A percentile compares a stretch with the other conserved stretches of the same genome.
These are phyloP conservation scores for Halichoeres trimaculatus DNA, from an alignment of 2,113 vertebrate genomes.

Conservation along the genomic window DNA sequence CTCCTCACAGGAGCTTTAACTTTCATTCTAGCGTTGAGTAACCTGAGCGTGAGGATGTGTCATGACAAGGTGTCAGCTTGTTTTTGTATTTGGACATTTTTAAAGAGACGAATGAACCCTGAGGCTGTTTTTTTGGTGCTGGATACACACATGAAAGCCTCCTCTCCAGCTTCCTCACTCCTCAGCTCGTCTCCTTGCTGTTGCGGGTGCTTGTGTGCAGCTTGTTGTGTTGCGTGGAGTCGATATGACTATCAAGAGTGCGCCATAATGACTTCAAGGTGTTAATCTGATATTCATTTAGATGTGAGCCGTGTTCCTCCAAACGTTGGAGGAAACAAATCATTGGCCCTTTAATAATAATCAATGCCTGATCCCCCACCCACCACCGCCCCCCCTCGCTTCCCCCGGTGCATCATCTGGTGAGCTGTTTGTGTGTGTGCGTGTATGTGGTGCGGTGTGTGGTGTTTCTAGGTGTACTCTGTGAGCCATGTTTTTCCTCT, in stretches of 20 bases:
- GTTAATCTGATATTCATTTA: constrained; percentile 78
- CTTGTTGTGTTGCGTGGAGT: constrained; percentile 17
- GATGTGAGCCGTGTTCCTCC: constrained; percentile 71
- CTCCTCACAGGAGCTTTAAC: constrained; percentile 1
- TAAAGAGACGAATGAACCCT: constrained; percentile 48
- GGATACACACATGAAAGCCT: neutral
- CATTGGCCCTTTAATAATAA: constrained; percentile 81
- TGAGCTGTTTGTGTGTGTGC: constrained; percentile 62
- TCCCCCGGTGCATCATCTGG: constrained; percentile 68
- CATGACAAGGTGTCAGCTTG: constrained; percentile 50
- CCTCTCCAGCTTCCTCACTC: neutral
- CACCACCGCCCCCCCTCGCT: constrained; percentile 12
- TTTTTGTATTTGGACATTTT: constrained; percentile 45
- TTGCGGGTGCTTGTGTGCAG: neutral
- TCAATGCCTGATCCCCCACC: constrained; percentile 71
- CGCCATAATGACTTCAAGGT: constrained; percentile 63
- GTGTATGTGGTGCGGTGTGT: constrained; percentile 56
- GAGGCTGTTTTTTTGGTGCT: constrained; percentile 43
- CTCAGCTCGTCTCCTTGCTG: neutral
- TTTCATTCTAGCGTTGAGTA: neutral
- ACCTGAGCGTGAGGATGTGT: constrained; percentile 17
- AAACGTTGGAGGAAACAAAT: constrained; percentile 77
- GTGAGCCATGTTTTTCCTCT: constrained; percentile 74
- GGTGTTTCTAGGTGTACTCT: constrained; percentile 75
- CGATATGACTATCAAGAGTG: constrained; percentile 46